Evolutionary conservation across 2,797 vertebrate species (phyloP).

Genomic region (Emys orbicularis): DNA sequence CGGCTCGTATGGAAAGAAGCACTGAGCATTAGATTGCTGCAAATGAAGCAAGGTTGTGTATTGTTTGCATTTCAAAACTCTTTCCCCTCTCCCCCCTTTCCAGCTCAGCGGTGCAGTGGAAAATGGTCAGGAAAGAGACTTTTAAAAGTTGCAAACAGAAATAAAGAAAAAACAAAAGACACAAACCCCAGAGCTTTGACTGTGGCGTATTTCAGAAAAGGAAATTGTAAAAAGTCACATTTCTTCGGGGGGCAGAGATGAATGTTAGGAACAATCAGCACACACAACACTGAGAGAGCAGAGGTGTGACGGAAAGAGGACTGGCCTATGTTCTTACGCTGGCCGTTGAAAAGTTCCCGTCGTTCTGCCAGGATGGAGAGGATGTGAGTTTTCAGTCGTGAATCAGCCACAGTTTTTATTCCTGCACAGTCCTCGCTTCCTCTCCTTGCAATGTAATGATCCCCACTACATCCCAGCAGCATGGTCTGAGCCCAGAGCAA

Average conservation of each 20-base stretch:
- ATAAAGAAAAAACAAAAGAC: slow-evolving; percentile 60
- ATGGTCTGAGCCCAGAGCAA: background rate
- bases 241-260: slow-evolving; percentile 40
- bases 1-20: background rate
- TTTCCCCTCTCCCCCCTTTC: background rate
- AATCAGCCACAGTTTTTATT: background rate
- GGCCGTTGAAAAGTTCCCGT: background rate
- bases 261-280: background rate
- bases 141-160: slow-evolving; percentile 15
- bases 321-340: background rate
- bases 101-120: background rate
- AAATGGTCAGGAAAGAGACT: slow-evolving; percentile 35
- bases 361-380: background rate
- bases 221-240: slow-evolving; percentile 64
- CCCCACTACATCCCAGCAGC: background rate
- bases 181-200: slow-evolving; percentile 35
- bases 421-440: background rate
- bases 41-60: slow-evolving; percentile 7
- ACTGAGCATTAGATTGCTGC: background rate
- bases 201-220: slow-evolving; percentile 55
- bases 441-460: background rate
- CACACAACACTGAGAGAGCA: background rate
- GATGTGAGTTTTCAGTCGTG: background rate
- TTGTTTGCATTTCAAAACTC: background rate
- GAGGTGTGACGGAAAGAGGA: background rate